Conservation (phyloP, 2,888 invertebrate species). For the Mythimna vitellina region DNA sequence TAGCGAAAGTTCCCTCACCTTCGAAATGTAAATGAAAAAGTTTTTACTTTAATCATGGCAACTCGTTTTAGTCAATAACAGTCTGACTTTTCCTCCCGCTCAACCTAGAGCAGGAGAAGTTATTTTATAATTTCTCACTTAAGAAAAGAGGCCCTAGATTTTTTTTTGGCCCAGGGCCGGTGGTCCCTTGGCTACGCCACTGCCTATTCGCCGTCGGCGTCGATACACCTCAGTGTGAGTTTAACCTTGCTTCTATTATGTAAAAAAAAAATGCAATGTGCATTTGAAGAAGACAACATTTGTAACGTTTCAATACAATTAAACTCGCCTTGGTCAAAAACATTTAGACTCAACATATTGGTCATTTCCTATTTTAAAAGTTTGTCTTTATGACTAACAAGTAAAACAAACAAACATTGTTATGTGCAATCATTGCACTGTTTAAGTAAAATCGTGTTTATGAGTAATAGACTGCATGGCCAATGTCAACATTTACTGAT, state of each 20-base stretch:
- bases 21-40: too few species aligned
- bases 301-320: constrained; percentile 31
- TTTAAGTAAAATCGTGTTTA: constrained; percentile 6
- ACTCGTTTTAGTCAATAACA: too few species aligned
- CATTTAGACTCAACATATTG: not conserved
- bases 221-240: constrained; percentile 7
- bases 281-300: constrained; percentile 23
- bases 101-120: too few species aligned
- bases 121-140: too few species aligned
- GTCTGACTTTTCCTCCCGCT: too few species aligned
- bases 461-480: constrained; percentile 18
- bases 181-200: too few species aligned
- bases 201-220: not conserved
- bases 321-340: constrained; percentile 4
- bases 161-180: too few species aligned
- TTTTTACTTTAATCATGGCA: too few species aligned
- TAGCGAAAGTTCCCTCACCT: too few species aligned
- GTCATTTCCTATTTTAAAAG: not conserved
- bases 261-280: constrained; percentile 17
- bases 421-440: constrained; percentile 15
- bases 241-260: constrained; percentile 51
- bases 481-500: constrained; percentile 10
- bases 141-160: too few species aligned
- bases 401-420: not conserved
- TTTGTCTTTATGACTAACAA: constrained; percentile 7